Percentiles rank a stretch among this genome's conserved stretches.
Evolutionary conservation across 2,888 invertebrate species (phyloP).

Genomic region (Meiosimyza platycephala): DNA sequence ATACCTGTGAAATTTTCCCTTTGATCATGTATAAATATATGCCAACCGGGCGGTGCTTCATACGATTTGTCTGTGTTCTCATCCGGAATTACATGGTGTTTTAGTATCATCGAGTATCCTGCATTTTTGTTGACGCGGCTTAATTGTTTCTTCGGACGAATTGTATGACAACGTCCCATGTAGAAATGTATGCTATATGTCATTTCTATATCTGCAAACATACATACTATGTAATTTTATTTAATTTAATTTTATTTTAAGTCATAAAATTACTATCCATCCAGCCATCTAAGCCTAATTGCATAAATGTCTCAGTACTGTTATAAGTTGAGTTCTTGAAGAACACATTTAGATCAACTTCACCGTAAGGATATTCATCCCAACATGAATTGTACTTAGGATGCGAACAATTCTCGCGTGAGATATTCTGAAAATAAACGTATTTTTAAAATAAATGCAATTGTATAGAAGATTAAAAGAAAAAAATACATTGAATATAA

Average conservation of each 20-base stretch:
- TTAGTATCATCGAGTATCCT: constrained; percentile 73
- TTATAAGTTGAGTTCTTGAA: constrained; percentile 73
- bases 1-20: constrained; percentile 73
- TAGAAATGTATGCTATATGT: constrained; percentile 69
- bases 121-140: constrained; percentile 66
- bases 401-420: constrained; percentile 59
- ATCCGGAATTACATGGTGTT: constrained; percentile 65
- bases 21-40: constrained; percentile 72
- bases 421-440: constrained; percentile 35
- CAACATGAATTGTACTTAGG: constrained; percentile 71
- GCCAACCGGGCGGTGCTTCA: constrained; percentile 71
- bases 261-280: constrained; percentile 64
- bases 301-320: constrained; percentile 69
- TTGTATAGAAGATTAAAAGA: no score
- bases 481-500: not conserved
- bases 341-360: constrained; percentile 70
- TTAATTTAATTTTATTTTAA: not conserved
- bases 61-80: constrained; percentile 34
- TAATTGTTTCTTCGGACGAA: constrained; percentile 68
- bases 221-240: not conserved
- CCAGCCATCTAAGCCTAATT: constrained; percentile 70
- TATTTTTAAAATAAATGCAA: no score
- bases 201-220: constrained; percentile 69
- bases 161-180: constrained; percentile 73
- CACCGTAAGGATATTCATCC: constrained; percentile 71